phyloP scores from a whole-genome alignment of 1,140 invertebrate species.

The Mamestra configurata region DNA sequence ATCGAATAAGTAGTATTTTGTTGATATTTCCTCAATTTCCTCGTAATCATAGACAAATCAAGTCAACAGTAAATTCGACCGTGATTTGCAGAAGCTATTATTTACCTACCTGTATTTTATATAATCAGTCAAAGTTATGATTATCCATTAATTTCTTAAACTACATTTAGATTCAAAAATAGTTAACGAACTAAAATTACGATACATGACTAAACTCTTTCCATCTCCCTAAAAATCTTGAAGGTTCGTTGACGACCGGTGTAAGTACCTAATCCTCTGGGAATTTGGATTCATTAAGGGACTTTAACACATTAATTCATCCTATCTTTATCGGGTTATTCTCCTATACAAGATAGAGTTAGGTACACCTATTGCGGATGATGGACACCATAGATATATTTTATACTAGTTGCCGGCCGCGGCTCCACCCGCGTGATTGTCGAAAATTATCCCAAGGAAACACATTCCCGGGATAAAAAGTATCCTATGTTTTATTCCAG shows the following conservation, averaged over 20 bases:
- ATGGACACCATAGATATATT: no score
- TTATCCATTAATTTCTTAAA: no score
- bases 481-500: no score
- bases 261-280: neutral
- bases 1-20: slow-evolving; percentile 10
- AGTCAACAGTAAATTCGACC: no score
- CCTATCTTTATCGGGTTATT: neutral
- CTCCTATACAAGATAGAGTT: neutral
- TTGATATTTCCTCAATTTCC: slow-evolving; percentile 19
- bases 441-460: no score
- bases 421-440: no score
- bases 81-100: neutral
- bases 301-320: neutral
- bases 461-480: no score
- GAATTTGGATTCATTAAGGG: neutral
- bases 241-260: neutral
- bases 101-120: neutral
- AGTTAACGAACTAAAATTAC: no score
- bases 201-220: no score
- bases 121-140: no score
- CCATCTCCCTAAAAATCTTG: neutral
- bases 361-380: neutral
- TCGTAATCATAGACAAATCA: neutral
- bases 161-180: no score
- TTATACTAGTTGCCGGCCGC: no score